A percentile compares a stretch with the other conserved stretches of the same genome.
These are phyloP conservation scores for Malthinus seriepunctatus DNA, from an alignment of 2,888 invertebrate genomes.

Conservation along the genomic window DNA sequence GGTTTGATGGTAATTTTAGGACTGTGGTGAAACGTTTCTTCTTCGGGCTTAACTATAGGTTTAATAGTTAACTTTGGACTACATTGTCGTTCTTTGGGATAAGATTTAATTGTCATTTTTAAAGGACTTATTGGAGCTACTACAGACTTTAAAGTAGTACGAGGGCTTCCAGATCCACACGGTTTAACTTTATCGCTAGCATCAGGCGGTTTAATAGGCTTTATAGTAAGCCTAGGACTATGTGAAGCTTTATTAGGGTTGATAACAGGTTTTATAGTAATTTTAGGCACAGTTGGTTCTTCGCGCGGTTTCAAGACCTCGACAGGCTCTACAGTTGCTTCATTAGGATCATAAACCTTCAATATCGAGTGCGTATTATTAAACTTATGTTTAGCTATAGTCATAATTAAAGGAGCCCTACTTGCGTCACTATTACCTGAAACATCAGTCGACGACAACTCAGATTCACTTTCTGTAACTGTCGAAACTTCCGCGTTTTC, in stretches of 20 bases:
- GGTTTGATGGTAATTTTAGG: conserved; percentile 60
- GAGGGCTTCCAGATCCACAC: no score
- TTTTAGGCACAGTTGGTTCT: conserved; percentile 52
- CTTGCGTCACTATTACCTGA: conserved; percentile 34
- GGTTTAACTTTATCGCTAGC: not conserved
- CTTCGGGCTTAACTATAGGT: conserved; percentile 50
- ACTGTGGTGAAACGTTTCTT: conserved; percentile 12
- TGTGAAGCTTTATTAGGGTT: conserved; percentile 22
- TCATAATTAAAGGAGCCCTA: conserved; percentile 50
- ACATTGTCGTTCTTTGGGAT: conserved; percentile 30
- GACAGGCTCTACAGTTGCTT: conserved; percentile 1
- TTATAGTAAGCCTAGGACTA: conserved; percentile 61
- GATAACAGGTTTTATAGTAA: conserved; percentile 56
- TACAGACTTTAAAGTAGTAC: not conserved
- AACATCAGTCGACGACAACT: conserved; percentile 19
- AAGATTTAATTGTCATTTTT: conserved; percentile 58
- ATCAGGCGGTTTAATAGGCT: conserved; percentile 59
- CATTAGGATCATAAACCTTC: conserved; percentile 48
- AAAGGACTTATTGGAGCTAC: not conserved
- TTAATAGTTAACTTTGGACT: conserved; percentile 56
- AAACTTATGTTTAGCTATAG: conserved; percentile 51
- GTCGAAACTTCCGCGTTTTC: conserved; percentile 50
- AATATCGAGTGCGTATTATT: conserved; percentile 51
- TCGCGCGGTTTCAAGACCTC: conserved; percentile 35
- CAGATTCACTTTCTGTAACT: conserved; percentile 49